Conservation (phyloP, 2,113 vertebrate genomes). For the Desmodus rotundus region DNA sequence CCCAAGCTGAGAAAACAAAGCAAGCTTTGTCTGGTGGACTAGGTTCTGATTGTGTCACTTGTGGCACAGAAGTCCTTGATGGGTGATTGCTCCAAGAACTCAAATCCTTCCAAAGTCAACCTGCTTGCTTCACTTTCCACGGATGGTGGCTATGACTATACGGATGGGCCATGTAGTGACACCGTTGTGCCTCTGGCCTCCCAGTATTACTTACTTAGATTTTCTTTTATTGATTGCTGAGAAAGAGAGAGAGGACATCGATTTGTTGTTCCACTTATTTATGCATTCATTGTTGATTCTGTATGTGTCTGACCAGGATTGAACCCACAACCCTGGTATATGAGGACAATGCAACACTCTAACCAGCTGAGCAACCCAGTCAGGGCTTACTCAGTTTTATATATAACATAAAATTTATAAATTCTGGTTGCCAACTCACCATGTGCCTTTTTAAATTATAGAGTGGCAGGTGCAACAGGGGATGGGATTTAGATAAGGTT, state of each 20-base stretch:
- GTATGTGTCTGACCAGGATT: no score
- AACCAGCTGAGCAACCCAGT: no score
- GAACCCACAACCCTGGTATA: no score
- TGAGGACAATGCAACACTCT: no score
- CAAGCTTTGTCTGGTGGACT: slow-evolving; percentile 36
- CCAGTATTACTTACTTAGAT: background rate
- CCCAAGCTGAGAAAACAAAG: slow-evolving; percentile 49
- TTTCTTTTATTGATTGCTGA: no score
- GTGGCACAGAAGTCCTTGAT: background rate
- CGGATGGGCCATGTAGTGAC: background rate
- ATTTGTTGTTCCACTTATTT: no score
- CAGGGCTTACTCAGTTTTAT: background rate
- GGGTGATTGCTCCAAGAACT: background rate
- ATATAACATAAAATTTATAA: background rate
- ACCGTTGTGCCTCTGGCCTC: background rate
- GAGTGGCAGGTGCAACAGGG: background rate
- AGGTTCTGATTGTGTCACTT: slow-evolving; percentile 35
- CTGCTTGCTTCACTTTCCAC: background rate
- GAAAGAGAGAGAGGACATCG: no score
- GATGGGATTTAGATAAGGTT: background rate
- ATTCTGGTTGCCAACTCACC: background rate
- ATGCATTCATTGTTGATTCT: no score
- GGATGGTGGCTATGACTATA: background rate
- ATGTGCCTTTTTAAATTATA: background rate
- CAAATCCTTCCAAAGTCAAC: slow-evolving; percentile 49